A percentile compares a stretch with the other conserved stretches of the same genome.
These are phyloP conservation scores for Batillaria attramentaria DNA, from an alignment of 1,140 invertebrate genomes.

Conservation along the genomic window DNA sequence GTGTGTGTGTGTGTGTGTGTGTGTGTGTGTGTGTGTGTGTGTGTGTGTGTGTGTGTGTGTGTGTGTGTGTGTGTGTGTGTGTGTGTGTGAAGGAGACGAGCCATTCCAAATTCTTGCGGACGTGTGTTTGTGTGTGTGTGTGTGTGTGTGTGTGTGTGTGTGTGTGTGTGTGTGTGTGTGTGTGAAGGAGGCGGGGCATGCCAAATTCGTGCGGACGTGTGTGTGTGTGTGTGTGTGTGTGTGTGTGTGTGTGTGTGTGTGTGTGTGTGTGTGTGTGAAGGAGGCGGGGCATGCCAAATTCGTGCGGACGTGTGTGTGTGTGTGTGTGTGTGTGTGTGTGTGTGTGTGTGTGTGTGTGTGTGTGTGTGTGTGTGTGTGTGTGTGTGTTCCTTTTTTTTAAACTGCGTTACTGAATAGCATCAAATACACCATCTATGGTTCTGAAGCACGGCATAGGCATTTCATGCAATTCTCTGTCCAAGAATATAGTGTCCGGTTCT, in stretches of 20 bases:
- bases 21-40: background rate
- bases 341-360: background rate
- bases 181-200: background rate
- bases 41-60: background rate
- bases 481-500: no score
- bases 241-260: conserved; percentile 1
- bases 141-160: background rate
- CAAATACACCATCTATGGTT: no score
- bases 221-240: no score
- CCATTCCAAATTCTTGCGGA: no score
- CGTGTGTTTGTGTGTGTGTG: background rate
- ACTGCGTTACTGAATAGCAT: no score
- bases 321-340: conserved; percentile 9
- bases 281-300: no score
- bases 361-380: background rate
- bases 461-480: no score
- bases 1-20: background rate
- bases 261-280: conserved; percentile 10
- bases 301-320: conserved; percentile 4
- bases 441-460: no score
- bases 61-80: conserved; percentile 8
- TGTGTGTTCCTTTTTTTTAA: background rate
- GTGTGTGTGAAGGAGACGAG: background rate
- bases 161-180: background rate
- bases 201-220: no score